A percentile compares a stretch with the other conserved stretches of the same genome.
phyloP scores from a whole-genome alignment of 2,888 invertebrate species.

The Hypsopygia costalis region DNA sequence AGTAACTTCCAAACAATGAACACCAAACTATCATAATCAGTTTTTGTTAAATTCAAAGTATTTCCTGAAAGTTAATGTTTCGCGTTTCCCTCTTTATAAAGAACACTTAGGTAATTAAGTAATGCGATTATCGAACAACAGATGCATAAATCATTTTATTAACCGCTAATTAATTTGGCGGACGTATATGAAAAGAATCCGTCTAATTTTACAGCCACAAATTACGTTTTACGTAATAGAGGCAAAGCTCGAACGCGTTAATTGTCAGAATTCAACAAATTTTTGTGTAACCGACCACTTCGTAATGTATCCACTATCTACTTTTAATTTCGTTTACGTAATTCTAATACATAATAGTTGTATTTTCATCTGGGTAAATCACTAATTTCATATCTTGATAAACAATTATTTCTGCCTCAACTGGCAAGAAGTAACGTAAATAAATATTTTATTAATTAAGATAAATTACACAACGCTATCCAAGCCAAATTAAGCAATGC shows the following conservation, averaged over 20 bases:
- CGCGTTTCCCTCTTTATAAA: slow-evolving; percentile 10
- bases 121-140: slow-evolving; percentile 13
- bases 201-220: not conserved
- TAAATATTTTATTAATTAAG: too few relatives aligned
- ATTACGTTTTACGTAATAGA: slow-evolving; percentile 11
- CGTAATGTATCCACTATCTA: not conserved
- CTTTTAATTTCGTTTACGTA: slow-evolving; percentile 1
- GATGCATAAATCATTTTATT: slow-evolving; percentile 12
- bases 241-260: not conserved
- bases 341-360: not conserved
- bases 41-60: not conserved
- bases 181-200: not conserved
- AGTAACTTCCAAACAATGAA: too few relatives aligned
- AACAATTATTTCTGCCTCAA: too few relatives aligned
- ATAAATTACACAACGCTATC: too few relatives aligned
- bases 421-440: too few relatives aligned
- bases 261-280: not conserved
- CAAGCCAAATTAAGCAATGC: too few relatives aligned
- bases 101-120: slow-evolving; percentile 12
- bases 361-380: not conserved
- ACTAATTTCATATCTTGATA: too few relatives aligned
- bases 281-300: slow-evolving; percentile 4
- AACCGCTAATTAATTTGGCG: slow-evolving; percentile 1
- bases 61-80: slow-evolving; percentile 5
- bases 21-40: not conserved